A percentile compares a stretch with the other conserved stretches of the same genome.
These are phyloP conservation scores for Myrmecobius fasciatus DNA, from an alignment of 2,113 vertebrate genomes.

Conservation along the genomic window DNA sequence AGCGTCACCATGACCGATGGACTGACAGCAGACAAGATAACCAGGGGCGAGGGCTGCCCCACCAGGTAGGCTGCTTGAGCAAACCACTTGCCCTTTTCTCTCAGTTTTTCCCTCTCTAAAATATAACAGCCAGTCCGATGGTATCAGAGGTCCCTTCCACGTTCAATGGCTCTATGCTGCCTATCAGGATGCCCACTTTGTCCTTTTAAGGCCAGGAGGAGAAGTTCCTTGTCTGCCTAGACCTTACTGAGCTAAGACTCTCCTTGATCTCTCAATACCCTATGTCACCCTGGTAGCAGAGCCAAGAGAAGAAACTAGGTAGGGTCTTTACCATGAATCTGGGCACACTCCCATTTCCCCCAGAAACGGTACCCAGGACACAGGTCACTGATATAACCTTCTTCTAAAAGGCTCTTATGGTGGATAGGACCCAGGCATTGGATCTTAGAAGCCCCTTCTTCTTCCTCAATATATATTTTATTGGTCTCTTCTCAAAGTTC, in stretches of 20 bases:
- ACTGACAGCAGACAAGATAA: constrained; percentile 94
- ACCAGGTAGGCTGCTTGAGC: constrained; percentile 88
- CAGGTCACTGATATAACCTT: background rate
- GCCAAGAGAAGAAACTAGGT: background rate
- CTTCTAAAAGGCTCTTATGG: background rate
- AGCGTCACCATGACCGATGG: constrained; percentile 98
- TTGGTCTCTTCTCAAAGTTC: background rate
- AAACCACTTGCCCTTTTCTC: background rate
- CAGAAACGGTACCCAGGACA: background rate
- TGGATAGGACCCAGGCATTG: background rate
- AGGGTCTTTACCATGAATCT: background rate
- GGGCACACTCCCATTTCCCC: background rate
- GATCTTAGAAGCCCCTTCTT: background rate
- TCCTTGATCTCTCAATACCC: background rate
- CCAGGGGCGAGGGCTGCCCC: constrained; percentile 85
- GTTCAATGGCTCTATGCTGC: background rate
- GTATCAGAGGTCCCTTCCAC: background rate
- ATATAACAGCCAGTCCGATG: fast-evolving
- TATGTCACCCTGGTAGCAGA: background rate
- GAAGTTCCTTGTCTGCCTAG: background rate
- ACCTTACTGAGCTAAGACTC: background rate
- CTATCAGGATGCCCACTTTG: background rate
- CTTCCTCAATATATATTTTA: background rate
- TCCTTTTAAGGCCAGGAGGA: background rate
- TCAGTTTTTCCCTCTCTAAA: background rate